Conservation (phyloP, 2,888 invertebrate genomes). For the Idaea aversata region DNA sequence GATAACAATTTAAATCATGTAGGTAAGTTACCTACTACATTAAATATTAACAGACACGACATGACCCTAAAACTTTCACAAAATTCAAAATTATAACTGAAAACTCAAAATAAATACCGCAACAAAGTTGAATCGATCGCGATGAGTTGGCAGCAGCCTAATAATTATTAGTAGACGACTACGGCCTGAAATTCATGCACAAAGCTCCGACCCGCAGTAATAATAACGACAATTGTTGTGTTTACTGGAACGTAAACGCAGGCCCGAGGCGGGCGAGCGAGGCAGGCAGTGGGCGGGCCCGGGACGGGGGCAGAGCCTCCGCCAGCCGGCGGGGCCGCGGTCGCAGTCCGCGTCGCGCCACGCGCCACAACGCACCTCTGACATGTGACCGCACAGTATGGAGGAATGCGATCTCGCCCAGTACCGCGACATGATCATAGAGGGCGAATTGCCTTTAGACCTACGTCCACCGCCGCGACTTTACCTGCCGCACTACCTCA, state of each 20-base stretch:
- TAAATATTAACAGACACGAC: neutral
- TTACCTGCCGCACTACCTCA: conserved; percentile 68
- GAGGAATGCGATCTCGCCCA: conserved; percentile 74
- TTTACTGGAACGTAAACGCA: conserved; percentile 79
- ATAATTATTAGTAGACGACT: conserved; percentile 72
- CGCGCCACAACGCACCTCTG: conserved; percentile 68
- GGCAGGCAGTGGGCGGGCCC: conserved; percentile 38
- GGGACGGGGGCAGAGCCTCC: conserved; percentile 39
- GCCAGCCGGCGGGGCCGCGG: conserved; percentile 54
- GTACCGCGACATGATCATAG: conserved; percentile 76
- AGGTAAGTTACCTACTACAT: neutral
- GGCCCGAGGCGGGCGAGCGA: conserved; percentile 43
- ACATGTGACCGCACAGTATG: conserved; percentile 73
- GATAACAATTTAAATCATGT: neutral
- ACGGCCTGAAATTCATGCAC: conserved; percentile 80
- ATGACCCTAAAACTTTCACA: conserved; percentile 5
- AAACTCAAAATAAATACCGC: conserved; percentile 61
- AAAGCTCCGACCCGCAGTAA: conserved; percentile 79
- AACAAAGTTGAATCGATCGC: conserved; percentile 65
- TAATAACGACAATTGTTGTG: conserved; percentile 81
- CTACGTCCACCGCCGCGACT: conserved; percentile 69
- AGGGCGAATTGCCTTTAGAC: conserved; percentile 71
- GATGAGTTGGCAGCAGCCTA: conserved; percentile 66
- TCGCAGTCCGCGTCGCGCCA: conserved; percentile 69
- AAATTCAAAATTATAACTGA: conserved; percentile 18